Conservation (phyloP, 2,797 vertebrate species). For the Adrianichthys oophorus region DNA sequence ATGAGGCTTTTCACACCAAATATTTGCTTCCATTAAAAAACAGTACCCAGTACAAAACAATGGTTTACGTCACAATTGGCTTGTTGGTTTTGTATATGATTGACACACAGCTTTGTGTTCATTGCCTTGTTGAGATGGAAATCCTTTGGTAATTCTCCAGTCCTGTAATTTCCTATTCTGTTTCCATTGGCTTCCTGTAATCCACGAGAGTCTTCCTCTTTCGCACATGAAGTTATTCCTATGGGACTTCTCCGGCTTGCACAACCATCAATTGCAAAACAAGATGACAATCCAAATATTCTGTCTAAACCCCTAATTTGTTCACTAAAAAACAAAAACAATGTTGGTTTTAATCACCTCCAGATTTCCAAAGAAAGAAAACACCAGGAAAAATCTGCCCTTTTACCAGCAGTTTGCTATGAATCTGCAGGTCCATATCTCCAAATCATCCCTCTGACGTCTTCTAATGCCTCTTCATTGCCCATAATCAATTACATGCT, state of each 20-base stretch:
- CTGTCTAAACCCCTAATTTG: constrained; percentile 8
- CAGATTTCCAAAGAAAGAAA: constrained; percentile 24
- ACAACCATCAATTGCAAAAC: constrained; percentile 29
- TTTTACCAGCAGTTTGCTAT: constrained; percentile 27
- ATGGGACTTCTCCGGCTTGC: constrained; percentile 11
- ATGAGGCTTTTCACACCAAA: no score
- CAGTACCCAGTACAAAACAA: no score
- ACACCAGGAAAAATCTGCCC: constrained; percentile 31
- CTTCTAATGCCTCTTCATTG: constrained; percentile 5
- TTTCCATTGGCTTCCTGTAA: constrained; percentile 29
- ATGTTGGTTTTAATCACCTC: constrained; percentile 31
- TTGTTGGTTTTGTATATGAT: no score
- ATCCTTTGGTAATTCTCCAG: neutral
- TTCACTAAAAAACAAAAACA: constrained; percentile 45
- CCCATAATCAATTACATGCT: constrained; percentile 29
- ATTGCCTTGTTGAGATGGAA: neutral
- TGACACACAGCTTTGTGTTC: no score
- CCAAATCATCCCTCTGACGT: constrained; percentile 20
- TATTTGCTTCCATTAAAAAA: no score
- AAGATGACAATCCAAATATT: constrained; percentile 12
- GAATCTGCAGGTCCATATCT: constrained; percentile 26
- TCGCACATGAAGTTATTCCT: neutral
- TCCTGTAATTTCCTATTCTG: constrained; percentile 7
- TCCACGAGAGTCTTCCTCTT: constrained; percentile 4
- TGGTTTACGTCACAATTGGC: no score